Evolutionary conservation across 2,797 vertebrate genomes (phyloP).

Genomic region (Xiphorhynchus erythropygius): DNA sequence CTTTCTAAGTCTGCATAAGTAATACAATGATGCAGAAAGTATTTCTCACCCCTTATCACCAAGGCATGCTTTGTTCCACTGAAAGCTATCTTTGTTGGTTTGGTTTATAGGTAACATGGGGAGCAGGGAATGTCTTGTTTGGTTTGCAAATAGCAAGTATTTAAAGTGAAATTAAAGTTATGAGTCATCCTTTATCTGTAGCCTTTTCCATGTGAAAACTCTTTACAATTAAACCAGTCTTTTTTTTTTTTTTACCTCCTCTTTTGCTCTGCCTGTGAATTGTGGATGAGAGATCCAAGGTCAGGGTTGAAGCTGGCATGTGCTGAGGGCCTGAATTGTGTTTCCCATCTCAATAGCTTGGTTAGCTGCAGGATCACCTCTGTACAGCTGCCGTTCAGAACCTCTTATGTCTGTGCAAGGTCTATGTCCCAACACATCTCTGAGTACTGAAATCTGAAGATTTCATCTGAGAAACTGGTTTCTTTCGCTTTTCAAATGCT

Average conservation of each 20-base stretch:
- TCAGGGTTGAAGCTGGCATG: neutral
- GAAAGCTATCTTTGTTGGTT: constrained; percentile 34
- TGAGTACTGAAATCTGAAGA: neutral
- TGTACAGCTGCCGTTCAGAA: accelerated
- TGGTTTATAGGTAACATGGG: neutral
- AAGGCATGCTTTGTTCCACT: neutral
- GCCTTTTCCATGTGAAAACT: constrained; percentile 15
- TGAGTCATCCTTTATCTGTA: constrained; percentile 44
- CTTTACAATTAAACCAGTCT: neutral
- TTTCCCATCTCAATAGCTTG: accelerated
- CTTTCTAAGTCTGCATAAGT: neutral
- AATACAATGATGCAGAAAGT: constrained; percentile 3
- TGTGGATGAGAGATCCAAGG: neutral
- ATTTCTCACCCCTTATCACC: neutral
- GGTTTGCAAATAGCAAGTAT: constrained; percentile 51
- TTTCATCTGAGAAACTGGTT: neutral
- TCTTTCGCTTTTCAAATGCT: neutral
- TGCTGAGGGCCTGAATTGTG: neutral
- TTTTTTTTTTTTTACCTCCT: neutral
- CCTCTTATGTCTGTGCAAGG: neutral
- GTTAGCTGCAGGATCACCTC: neutral
- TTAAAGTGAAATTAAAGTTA: constrained; percentile 38
- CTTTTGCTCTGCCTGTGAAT: neutral
- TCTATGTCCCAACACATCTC: accelerated
- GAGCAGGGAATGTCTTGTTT: constrained; percentile 25